Evolutionary conservation across 1,140 invertebrate species (phyloP).

Genomic region (Agrilus planipennis): DNA sequence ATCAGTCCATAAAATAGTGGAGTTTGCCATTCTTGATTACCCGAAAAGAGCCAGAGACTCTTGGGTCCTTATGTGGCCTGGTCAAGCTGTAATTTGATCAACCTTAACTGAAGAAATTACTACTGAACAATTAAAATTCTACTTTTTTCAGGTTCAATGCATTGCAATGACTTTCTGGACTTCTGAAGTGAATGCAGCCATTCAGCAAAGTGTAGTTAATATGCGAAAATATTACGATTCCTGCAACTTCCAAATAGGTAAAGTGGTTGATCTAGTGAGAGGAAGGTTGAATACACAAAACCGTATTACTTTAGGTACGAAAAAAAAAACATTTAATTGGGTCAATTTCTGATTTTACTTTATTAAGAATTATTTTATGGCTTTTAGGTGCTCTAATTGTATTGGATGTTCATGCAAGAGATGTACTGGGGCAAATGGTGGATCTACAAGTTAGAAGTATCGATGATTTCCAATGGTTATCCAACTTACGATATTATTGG

Average conservation of each 20-base stretch:
- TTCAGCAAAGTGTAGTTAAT: conserved; percentile 42
- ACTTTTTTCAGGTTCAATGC: conserved; percentile 53
- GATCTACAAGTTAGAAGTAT: conserved; percentile 51
- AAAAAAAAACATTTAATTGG: conserved; percentile 5
- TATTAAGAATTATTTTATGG: not conserved
- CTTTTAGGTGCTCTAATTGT: conserved; percentile 71
- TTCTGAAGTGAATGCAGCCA: conserved; percentile 61
- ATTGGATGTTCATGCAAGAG: conserved; percentile 83
- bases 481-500: conserved; percentile 87
- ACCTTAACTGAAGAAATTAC: not conserved
- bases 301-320: conserved; percentile 72
- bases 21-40: conserved; percentile 55
- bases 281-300: conserved; percentile 80
- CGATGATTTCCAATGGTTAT: conserved; percentile 87
- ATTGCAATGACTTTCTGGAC: conserved; percentile 87
- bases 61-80: conserved; percentile 86
- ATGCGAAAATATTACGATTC: conserved; percentile 44
- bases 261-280: conserved; percentile 77
- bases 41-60: conserved; percentile 45
- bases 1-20: conserved; percentile 63
- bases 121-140: not conserved
- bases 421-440: conserved; percentile 66
- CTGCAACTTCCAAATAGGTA: conserved; percentile 60
- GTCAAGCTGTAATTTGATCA: conserved; percentile 52
- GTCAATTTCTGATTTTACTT: not conserved